Evolutionary conservation across 2,888 invertebrate genomes (phyloP).

Genomic region (Gibbula magus): DNA sequence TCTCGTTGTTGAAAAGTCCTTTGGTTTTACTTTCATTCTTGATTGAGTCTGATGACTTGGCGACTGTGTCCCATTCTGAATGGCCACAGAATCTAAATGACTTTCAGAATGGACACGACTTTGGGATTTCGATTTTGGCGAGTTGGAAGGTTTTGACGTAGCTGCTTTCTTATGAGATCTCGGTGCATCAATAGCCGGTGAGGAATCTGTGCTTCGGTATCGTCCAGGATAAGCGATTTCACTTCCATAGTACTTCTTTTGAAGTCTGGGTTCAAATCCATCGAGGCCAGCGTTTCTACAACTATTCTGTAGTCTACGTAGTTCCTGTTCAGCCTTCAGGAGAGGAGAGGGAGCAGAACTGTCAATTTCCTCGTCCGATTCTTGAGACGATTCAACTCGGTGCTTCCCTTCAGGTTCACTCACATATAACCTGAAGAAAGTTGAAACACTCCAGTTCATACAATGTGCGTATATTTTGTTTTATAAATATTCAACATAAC

Average conservation of each 20-base stretch:
- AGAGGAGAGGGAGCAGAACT: conserved; percentile 51
- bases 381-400: conserved; percentile 13
- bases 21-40: conserved; percentile 28
- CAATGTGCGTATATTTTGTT: no score
- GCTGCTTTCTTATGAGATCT: background rate
- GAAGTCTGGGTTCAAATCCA: conserved; percentile 49
- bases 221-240: conserved; percentile 42
- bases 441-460: no score
- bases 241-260: conserved; percentile 64
- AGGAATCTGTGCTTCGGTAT: background rate
- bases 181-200: background rate
- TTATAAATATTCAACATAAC: no score
- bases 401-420: background rate
- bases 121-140: background rate
- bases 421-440: background rate
- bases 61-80: background rate
- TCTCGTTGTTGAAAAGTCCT: conserved; percentile 50
- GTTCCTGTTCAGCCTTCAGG: conserved; percentile 63
- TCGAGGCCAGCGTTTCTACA: conserved; percentile 44
- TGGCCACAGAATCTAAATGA: background rate
- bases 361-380: conserved; percentile 41
- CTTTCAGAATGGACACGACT: background rate
- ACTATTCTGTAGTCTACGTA: conserved; percentile 56
- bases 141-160: background rate
- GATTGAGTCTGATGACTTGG: conserved; percentile 10